Evolutionary conservation across 2,888 invertebrate genomes (phyloP).

Genomic region (Sericinus montela): DNA sequence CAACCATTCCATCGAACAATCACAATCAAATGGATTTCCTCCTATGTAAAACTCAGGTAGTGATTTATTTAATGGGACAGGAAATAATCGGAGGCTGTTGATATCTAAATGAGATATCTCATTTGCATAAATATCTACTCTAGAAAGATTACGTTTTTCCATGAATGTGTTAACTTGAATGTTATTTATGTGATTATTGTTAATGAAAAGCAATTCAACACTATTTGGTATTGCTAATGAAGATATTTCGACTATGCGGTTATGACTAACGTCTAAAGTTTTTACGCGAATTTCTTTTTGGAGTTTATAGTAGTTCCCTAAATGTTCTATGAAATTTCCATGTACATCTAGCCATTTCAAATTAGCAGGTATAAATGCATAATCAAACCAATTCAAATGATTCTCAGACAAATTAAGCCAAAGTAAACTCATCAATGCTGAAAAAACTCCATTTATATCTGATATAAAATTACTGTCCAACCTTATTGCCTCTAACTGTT

Average conservation of each 20-base stretch:
- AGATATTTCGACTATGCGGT: conserved; percentile 88
- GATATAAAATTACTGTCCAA: conserved; percentile 92
- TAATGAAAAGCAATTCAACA: conserved; percentile 91
- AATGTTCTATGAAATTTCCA: conserved; percentile 91
- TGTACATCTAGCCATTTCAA: conserved; percentile 94
- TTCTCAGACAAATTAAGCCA: conserved; percentile 95
- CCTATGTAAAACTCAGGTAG: conserved; percentile 94
- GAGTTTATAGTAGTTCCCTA: conserved; percentile 92
- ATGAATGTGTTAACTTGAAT: conserved; percentile 92
- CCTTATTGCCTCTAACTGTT: conserved; percentile 90
- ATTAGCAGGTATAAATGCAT: conserved; percentile 92
- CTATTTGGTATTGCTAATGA: conserved; percentile 92
- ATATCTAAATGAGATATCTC: conserved; percentile 90
- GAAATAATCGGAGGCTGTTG: conserved; percentile 87
- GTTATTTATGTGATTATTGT: conserved; percentile 91
- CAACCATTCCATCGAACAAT: conserved; percentile 97
- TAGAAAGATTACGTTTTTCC: conserved; percentile 89
- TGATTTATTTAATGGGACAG: conserved; percentile 85
- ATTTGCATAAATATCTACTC: conserved; percentile 95
- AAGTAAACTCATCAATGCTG: conserved; percentile 87
- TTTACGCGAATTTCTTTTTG: conserved; percentile 89
- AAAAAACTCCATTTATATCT: conserved; percentile 93
- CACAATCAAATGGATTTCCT: conserved; percentile 96
- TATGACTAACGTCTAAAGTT: conserved; percentile 93
- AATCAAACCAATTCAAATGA: conserved; percentile 95